A percentile compares a stretch with the other conserved stretches of the same genome.
Evolutionary conservation across 2,797 vertebrate species (phyloP).

Genomic region (Hemitrygon akajei): DNA sequence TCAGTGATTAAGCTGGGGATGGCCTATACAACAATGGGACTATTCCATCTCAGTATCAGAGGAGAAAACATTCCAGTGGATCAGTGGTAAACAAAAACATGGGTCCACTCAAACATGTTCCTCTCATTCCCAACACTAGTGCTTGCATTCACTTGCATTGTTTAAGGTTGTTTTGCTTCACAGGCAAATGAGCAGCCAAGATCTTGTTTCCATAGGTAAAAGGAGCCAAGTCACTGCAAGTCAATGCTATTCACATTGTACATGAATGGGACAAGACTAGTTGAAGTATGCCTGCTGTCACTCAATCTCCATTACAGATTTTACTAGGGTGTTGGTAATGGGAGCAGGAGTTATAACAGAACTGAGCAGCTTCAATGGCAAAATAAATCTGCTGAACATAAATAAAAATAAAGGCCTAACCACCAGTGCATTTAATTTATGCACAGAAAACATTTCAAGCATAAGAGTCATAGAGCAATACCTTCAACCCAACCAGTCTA

Average conservation of each 20-base stretch:
- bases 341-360: background rate
- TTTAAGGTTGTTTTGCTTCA: background rate
- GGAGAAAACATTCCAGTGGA: background rate
- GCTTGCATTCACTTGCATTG: background rate
- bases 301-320: background rate
- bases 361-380: background rate
- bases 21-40: no score
- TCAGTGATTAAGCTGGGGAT: no score
- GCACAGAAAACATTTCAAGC: background rate
- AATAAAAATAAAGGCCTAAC: background rate
- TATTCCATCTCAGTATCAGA: background rate
- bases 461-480: no score
- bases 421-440: background rate
- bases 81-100: background rate
- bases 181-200: background rate
- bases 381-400: background rate
- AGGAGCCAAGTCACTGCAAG: background rate
- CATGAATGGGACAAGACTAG: background rate
- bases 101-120: background rate
- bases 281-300: background rate
- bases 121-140: background rate
- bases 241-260: background rate
- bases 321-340: background rate
- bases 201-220: background rate
- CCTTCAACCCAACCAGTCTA: no score